Conservation (phyloP, 2,113 vertebrate species). For the Poeciliopsis retropinna region DNA sequence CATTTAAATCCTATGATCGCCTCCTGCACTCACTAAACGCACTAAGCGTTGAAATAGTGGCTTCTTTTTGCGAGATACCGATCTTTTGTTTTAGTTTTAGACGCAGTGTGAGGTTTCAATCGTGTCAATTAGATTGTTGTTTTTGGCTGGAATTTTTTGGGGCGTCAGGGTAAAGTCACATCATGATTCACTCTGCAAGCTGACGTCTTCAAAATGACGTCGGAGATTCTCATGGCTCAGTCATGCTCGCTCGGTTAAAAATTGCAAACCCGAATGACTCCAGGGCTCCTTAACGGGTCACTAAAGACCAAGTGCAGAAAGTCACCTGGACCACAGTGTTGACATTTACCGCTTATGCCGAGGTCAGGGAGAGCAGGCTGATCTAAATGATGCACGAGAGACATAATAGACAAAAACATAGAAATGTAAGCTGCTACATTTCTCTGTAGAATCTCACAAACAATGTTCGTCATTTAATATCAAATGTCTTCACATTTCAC, state of each 20-base stretch:
- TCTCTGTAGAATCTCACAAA: no score
- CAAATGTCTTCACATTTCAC: conserved; percentile 28
- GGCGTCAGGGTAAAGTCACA: not conserved
- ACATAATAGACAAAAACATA: conserved; percentile 35
- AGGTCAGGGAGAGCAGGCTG: conserved; percentile 7
- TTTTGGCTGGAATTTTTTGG: conserved; percentile 17
- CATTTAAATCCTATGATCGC: conserved; percentile 43
- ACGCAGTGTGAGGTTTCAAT: not conserved
- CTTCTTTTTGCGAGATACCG: not conserved
- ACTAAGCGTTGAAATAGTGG: not conserved
- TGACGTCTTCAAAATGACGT: conserved; percentile 22
- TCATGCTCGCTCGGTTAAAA: conserved; percentile 27
- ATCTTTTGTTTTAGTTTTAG: conserved; percentile 3
- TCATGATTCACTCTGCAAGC: conserved; percentile 30
- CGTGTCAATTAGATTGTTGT: conserved; percentile 18
- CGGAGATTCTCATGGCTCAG: conserved; percentile 17
- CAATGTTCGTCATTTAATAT: conserved; percentile 31
- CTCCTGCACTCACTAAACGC: not conserved
- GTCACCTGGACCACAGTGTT: conserved; percentile 50
- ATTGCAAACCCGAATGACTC: conserved; percentile 1
- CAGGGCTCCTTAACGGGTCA: conserved; percentile 46
- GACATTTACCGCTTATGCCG: conserved; percentile 48
- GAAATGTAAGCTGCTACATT: conserved; percentile 9
- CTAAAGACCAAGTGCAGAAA: conserved; percentile 60
- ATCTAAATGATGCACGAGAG: conserved; percentile 17